Conservation (phyloP, 2,888 invertebrate species). For the Pristionchus fissidentatus region DNA sequence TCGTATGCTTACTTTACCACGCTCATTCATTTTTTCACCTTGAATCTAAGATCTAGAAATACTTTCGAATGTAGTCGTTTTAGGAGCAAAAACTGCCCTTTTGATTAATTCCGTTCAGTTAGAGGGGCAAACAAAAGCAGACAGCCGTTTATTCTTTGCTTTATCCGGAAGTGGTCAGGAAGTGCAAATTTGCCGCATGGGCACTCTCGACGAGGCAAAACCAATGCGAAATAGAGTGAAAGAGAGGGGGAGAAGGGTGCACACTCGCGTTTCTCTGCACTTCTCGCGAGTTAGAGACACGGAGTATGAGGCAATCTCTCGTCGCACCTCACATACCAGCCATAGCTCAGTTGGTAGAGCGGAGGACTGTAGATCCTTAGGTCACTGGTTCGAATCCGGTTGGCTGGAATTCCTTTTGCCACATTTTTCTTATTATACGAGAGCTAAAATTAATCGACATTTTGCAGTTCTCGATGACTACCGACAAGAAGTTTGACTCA, state of each 20-base stretch:
- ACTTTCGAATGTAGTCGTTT: background rate
- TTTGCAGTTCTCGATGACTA: constrained; percentile 45
- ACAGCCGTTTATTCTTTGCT: background rate
- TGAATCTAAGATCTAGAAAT: no score
- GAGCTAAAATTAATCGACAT: background rate
- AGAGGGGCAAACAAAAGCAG: background rate
- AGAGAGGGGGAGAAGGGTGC: constrained; percentile 5
- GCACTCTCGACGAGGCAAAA: background rate
- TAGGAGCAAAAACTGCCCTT: background rate
- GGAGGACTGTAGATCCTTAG: constrained; percentile 59
- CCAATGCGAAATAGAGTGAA: constrained; percentile 18
- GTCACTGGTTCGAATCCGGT: constrained; percentile 50
- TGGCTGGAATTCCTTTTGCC: constrained; percentile 47
- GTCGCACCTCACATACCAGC: background rate
- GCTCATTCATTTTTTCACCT: no score
- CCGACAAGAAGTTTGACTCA: background rate
- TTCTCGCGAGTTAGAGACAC: background rate
- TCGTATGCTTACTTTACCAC: no score
- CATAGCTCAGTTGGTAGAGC: constrained; percentile 64
- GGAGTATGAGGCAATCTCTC: background rate
- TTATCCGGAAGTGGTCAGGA: constrained; percentile 19
- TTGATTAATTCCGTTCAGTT: background rate
- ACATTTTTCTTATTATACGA: background rate
- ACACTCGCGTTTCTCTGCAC: constrained; percentile 36
- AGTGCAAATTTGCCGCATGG: constrained; percentile 46